A percentile compares a stretch with the other conserved stretches of the same genome.
phyloP scores from a whole-genome alignment of 2,888 invertebrate genomes.

The Dolomedes plantarius region DNA sequence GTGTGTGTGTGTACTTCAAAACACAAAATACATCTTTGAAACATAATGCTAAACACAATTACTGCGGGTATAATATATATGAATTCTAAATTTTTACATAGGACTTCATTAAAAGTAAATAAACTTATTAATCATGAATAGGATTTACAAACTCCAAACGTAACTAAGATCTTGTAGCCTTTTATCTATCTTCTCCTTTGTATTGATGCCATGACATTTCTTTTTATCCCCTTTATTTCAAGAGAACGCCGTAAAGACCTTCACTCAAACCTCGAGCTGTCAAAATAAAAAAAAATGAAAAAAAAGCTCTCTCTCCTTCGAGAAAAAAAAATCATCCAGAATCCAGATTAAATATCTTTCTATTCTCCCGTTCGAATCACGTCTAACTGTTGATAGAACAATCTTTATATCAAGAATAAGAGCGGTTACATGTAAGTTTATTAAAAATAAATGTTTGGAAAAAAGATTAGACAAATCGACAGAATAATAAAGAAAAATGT shows the following conservation, averaged over 20 bases:
- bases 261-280: not conserved
- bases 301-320: not conserved
- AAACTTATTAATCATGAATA: no score
- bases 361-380: not conserved
- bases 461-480: not conserved
- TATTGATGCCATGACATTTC: not conserved
- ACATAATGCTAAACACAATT: no score
- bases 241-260: not conserved
- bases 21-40: no score
- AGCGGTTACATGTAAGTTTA: not conserved
- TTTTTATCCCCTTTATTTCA: not conserved
- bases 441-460: slow-evolving; percentile 5
- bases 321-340: not conserved
- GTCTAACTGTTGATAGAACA: slow-evolving; percentile 8
- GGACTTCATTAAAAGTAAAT: no score
- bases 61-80: no score
- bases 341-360: not conserved
- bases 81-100: no score
- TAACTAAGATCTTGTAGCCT: no score
- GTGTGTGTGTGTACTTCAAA: no score
- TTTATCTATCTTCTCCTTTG: no score
- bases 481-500: not conserved
- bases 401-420: not conserved
- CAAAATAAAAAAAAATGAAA: not conserved
- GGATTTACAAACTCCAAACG: no score